Evolutionary conservation across 2,797 vertebrate species (phyloP).

Genomic region (Trematomus bernacchii): DNA sequence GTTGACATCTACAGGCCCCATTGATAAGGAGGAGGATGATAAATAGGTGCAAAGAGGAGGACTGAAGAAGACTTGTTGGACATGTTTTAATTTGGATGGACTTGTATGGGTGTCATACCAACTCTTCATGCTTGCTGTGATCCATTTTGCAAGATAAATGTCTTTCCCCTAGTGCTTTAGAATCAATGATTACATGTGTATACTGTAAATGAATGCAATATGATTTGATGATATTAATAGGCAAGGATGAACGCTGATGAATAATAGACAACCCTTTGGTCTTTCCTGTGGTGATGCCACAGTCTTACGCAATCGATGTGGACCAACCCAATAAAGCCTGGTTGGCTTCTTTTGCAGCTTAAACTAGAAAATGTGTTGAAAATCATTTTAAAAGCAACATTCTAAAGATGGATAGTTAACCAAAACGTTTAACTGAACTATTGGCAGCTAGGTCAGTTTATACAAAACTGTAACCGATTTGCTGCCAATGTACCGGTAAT

Average conservation of each 20-base stretch:
- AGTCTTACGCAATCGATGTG: neutral
- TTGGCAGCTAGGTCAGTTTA: neutral
- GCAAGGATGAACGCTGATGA: neutral
- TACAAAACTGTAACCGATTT: neutral
- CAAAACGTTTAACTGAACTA: too few relatives aligned
- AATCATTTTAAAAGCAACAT: neutral
- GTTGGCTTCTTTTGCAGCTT: neutral
- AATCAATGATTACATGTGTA: neutral
- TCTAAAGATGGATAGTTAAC: neutral
- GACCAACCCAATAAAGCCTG: neutral
- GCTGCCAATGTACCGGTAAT: neutral
- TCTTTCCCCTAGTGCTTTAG: neutral
- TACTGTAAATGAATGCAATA: neutral
- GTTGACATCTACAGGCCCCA: neutral
- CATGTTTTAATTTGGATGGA: accelerated
- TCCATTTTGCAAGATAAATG: neutral
- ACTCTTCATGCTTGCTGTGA: neutral
- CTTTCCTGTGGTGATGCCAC: neutral
- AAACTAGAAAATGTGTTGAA: neutral
- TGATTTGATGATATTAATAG: neutral
- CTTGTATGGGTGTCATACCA: neutral
- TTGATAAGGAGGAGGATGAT: neutral
- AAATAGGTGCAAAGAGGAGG: too few relatives aligned
- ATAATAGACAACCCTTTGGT: neutral
- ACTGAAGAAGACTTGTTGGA: neutral